Evolutionary conservation across 2,888 invertebrate genomes (phyloP).

Genomic region (Eupithecia centaureata): DNA sequence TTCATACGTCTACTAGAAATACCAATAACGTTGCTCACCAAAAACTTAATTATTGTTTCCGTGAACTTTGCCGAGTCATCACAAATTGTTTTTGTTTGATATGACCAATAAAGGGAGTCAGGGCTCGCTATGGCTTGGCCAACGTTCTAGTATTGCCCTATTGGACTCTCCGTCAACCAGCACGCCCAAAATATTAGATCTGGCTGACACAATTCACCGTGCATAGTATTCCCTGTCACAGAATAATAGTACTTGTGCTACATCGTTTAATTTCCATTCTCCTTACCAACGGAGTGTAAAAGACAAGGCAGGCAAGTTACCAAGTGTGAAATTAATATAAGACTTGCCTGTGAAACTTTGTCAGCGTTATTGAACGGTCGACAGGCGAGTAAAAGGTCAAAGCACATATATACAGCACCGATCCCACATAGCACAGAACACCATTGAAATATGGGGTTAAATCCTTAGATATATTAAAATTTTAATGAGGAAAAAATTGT

Average conservation of each 20-base stretch:
- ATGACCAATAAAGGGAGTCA: no score
- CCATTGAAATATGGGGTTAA: no score
- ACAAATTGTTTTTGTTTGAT: no score
- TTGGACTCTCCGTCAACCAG: no score
- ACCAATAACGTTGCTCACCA: no score
- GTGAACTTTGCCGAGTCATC: no score
- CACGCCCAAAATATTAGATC: background rate
- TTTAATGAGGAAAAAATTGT: no score
- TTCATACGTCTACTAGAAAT: no score
- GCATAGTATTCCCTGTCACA: background rate
- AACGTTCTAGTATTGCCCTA: no score
- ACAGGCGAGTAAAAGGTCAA: conserved; percentile 28
- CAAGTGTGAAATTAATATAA: conserved; percentile 53
- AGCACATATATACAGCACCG: background rate
- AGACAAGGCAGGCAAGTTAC: conserved; percentile 47
- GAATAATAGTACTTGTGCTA: conserved; percentile 16
- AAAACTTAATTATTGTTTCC: no score
- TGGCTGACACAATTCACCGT: background rate
- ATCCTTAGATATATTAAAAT: no score
- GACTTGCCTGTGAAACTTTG: conserved; percentile 41
- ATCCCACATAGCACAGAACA: background rate
- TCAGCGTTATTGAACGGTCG: conserved; percentile 46
- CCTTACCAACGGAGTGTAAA: conserved; percentile 34
- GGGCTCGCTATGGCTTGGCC: no score
- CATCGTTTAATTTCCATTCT: conserved; percentile 48